These are phyloP conservation scores for Agrilus biguttatus DNA, from an alignment of 2,888 invertebrate species.

Conservation along the genomic window DNA sequence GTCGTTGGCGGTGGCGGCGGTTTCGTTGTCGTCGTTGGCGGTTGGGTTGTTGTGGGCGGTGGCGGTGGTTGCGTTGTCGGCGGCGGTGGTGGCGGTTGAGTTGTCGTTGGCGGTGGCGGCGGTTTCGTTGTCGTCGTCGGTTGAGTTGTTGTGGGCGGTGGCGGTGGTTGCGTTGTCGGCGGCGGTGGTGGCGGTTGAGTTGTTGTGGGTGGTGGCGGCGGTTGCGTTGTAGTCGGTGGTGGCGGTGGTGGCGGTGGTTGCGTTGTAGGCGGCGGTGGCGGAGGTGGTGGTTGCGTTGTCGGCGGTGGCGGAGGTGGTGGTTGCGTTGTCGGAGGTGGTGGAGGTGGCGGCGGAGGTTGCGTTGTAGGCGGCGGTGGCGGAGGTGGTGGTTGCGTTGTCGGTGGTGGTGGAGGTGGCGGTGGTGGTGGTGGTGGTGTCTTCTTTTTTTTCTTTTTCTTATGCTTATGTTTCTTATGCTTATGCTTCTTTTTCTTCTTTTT, in stretches of 20 bases:
- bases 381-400: constrained; percentile 6
- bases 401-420: constrained; percentile 14
- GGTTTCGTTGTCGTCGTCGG: constrained; percentile 3
- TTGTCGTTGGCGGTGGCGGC: constrained; percentile 3
- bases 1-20: constrained; percentile 6
- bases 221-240: too few relatives aligned
- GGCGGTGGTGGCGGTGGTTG: too few relatives aligned
- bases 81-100: constrained; percentile 8
- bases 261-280: too few relatives aligned
- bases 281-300: too few relatives aligned
- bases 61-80: constrained; percentile 5
- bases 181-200: constrained; percentile 7
- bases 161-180: constrained; percentile 8
- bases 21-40: constrained; percentile 3
- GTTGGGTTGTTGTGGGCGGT: constrained; percentile 9
- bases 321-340: too few relatives aligned
- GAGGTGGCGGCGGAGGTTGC: too few relatives aligned
- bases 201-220: constrained; percentile 8
- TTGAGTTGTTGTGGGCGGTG: constrained; percentile 5
- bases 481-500: too few relatives aligned
- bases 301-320: too few relatives aligned
- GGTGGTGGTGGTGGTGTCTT: constrained; percentile 7
- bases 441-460: too few relatives aligned
- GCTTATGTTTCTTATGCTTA: too few relatives aligned
- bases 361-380: too few relatives aligned